A percentile compares a stretch with the other conserved stretches of the same genome.
Conservation (phyloP, 2,113 vertebrate genomes). For the Cettia cetti region DNA sequence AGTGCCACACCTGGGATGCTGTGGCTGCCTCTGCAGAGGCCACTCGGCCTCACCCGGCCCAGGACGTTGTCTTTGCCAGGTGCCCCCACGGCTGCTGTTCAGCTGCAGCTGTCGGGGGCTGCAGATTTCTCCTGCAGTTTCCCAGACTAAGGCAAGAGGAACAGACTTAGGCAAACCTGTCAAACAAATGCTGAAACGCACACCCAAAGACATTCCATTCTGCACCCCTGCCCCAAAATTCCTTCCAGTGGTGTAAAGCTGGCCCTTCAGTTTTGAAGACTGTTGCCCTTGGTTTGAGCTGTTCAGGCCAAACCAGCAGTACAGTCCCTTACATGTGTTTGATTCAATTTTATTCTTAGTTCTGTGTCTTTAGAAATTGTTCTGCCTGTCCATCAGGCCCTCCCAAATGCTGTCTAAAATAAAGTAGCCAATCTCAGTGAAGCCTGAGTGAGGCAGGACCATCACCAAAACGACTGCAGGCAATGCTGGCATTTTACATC, state of each 20-base stretch:
- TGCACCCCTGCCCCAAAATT: neutral
- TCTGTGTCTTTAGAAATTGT: neutral
- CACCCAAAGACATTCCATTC: too few species aligned
- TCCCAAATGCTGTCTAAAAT: neutral
- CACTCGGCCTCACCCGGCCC: neutral
- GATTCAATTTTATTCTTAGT: neutral
- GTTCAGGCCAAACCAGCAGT: neutral
- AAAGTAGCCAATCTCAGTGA: neutral
- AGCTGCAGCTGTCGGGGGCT: neutral
- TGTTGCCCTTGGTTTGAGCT: neutral
- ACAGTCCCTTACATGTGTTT: too few species aligned
- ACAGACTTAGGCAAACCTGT: neutral
- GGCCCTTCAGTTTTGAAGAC: neutral
- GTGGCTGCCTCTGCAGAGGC: neutral
- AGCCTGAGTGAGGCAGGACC: neutral
- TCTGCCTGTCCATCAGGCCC: neutral
- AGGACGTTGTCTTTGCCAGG: neutral
- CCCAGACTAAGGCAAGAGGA: neutral
- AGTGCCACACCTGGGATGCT: neutral
- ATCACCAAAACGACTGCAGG: neutral
- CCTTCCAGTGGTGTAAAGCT: neutral
- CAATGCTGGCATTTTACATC: neutral
- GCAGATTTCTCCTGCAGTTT: too few species aligned
- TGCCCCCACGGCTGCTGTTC: neutral
- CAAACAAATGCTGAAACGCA: neutral